phyloP scores from a whole-genome alignment of 2,888 invertebrate species.

The Falcaria lacertinaria region DNA sequence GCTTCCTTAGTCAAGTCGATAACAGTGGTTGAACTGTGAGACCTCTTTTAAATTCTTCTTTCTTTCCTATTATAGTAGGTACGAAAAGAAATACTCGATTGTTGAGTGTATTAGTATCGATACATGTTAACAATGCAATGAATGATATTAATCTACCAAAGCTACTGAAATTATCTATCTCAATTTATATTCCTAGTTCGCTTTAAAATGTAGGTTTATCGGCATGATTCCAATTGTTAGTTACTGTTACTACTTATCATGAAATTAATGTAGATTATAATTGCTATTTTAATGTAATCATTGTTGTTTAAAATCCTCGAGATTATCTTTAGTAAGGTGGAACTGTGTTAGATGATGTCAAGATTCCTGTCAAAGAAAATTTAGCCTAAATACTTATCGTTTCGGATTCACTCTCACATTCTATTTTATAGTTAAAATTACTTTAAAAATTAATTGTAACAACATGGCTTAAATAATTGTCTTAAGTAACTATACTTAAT shows the following conservation, averaged over 20 bases:
- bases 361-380: conserved; percentile 49
- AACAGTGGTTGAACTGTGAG: conserved; percentile 26
- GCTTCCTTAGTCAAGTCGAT: conserved; percentile 18
- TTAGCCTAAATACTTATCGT: conserved; percentile 48
- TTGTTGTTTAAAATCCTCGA: conserved; percentile 46
- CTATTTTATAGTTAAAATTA: too few species aligned
- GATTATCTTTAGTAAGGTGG: conserved; percentile 67
- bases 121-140: conserved; percentile 39
- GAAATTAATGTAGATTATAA: conserved; percentile 62
- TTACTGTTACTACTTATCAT: conserved; percentile 57
- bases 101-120: conserved; percentile 31
- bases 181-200: conserved; percentile 77
- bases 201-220: conserved; percentile 75
- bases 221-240: conserved; percentile 75
- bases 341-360: conserved; percentile 65
- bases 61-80: conserved; percentile 38
- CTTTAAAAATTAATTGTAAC: too few species aligned
- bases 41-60: conserved; percentile 28
- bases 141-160: conserved; percentile 75
- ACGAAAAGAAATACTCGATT: conserved; percentile 54
- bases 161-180: conserved; percentile 77
- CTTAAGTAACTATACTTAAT: too few species aligned
- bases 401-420: conserved; percentile 38
- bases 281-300: conserved; percentile 39
- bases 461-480: too few species aligned